Conservation (phyloP, 2,797 vertebrate species). For the Acipenser transmontanus region DNA sequence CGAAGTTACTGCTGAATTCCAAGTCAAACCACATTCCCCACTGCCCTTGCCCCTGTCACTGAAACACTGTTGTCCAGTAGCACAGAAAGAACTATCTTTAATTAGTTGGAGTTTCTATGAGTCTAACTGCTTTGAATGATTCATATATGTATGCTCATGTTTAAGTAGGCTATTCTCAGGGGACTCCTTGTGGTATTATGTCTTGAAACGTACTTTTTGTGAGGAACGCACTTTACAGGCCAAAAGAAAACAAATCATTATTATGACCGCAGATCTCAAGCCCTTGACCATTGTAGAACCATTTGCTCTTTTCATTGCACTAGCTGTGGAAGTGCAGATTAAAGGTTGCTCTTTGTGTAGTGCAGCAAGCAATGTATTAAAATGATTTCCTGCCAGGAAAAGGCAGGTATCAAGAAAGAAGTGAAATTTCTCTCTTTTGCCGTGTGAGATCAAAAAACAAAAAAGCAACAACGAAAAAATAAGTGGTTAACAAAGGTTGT, state of each 20-base stretch:
- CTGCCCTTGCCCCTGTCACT: neutral
- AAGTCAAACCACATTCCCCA: too few species aligned
- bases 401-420: conserved; percentile 38
- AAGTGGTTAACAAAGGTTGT: conserved; percentile 59
- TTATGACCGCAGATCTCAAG: conserved; percentile 21
- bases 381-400: conserved; percentile 49
- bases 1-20: neutral
- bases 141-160: conserved; percentile 38
- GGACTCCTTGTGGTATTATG: conserved; percentile 39
- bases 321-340: conserved; percentile 30
- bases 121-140: conserved; percentile 38
- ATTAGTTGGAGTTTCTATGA: conserved; percentile 53
- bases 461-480: conserved; percentile 7
- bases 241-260: conserved; percentile 38
- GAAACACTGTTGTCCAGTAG: conserved; percentile 6
- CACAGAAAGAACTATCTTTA: conserved; percentile 30
- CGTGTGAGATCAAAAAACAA: neutral
- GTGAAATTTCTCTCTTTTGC: neutral
- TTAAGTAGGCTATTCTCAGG: conserved; percentile 38
- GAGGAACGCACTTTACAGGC: conserved; percentile 40
- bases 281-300: conserved; percentile 6
- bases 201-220: conserved; percentile 41
- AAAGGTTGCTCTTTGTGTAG: conserved; percentile 24
- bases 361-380: conserved; percentile 24
- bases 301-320: conserved; percentile 30